These are phyloP conservation scores for Troglohyphantes excavatus DNA, from an alignment of 2,888 invertebrate genomes.

Conservation along the genomic window DNA sequence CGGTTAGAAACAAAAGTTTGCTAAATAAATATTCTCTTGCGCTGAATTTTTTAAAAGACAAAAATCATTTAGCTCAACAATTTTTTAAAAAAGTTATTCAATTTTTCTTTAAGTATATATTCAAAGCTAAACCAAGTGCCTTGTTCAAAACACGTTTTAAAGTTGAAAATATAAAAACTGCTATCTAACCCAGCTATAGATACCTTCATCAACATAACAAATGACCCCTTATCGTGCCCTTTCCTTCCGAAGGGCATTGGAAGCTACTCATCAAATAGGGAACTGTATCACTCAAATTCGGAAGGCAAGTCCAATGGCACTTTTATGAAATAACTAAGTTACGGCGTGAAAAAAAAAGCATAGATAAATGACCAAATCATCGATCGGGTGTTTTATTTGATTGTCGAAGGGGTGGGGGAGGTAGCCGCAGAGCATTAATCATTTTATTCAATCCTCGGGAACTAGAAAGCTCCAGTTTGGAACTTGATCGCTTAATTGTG, in stretches of 20 bases:
- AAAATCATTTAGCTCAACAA: no score
- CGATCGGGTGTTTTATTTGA: neutral
- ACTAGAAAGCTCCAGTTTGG: neutral
- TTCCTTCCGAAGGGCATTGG: conserved; percentile 54
- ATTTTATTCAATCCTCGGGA: neutral
- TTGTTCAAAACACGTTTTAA: no score
- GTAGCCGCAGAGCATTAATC: neutral
- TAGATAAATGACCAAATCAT: neutral
- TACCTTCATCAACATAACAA: no score
- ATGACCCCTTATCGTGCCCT: conserved; percentile 57
- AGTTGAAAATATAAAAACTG: no score
- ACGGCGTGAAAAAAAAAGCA: conserved; percentile 4
- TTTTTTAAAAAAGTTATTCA: no score
- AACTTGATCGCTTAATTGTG: neutral
- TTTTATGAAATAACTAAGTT: conserved; percentile 59
- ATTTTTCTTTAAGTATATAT: no score
- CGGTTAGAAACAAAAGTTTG: no score
- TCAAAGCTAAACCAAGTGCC: no score
- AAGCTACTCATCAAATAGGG: conserved; percentile 3
- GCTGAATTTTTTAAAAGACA: no score
- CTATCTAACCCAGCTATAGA: no score
- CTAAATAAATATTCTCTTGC: no score
- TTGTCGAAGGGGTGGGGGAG: conserved; percentile 9
- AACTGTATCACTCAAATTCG: conserved; percentile 14
- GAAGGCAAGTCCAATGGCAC: neutral